Conservation (phyloP, 2,888 invertebrate genomes). For the Hydriomena furcata region DNA sequence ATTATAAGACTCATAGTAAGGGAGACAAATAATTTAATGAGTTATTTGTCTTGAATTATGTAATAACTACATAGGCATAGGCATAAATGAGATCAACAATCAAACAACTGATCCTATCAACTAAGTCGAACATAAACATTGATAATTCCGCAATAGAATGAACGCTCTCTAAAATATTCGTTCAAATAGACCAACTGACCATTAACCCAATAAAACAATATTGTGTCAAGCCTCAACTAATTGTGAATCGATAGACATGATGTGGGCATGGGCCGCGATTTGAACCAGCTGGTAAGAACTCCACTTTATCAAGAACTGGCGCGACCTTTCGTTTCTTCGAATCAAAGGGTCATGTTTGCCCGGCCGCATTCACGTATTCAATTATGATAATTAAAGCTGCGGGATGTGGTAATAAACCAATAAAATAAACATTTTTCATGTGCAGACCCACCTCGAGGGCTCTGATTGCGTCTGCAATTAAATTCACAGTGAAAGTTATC, state of each 20-base stretch:
- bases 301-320: conserved; percentile 38
- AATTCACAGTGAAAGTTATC: conserved; percentile 44
- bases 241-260: conserved; percentile 26
- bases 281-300: conserved; percentile 39
- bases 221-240: conserved; percentile 26
- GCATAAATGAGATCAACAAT: conserved; percentile 11
- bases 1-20: no score
- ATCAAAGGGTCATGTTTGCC: conserved; percentile 35
- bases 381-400: conserved; percentile 42
- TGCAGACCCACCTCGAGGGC: conserved; percentile 28
- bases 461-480: conserved; percentile 32
- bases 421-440: conserved; percentile 54
- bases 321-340: conserved; percentile 30
- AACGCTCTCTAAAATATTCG: conserved; percentile 15
- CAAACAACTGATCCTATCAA: conserved; percentile 11
- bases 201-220: conserved; percentile 34
- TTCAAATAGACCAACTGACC: conserved; percentile 23
- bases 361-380: conserved; percentile 39
- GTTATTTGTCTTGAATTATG: no score
- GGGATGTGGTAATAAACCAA: conserved; percentile 49
- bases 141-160: conserved; percentile 10
- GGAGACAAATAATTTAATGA: no score
- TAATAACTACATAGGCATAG: no score
- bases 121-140: conserved; percentile 14
- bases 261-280: conserved; percentile 33